phyloP scores from a whole-genome alignment of 1,140 invertebrate species.

The Zelostemma sp. region DNA sequence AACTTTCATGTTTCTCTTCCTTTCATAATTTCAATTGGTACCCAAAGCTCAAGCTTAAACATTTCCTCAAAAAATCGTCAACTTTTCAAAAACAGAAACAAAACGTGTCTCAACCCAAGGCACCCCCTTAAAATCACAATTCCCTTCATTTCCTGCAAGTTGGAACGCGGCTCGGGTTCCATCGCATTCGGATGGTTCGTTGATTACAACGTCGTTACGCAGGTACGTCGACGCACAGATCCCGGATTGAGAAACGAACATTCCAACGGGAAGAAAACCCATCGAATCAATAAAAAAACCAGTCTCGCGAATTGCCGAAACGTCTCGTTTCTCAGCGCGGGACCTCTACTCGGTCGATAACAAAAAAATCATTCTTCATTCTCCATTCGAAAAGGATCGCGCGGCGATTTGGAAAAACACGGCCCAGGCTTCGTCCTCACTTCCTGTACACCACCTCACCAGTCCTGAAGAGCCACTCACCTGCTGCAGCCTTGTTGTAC shows the following conservation, averaged over 20 bases:
- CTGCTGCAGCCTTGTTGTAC: conserved; percentile 47
- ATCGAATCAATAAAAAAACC: not conserved
- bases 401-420: conserved; percentile 34
- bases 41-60: too few species aligned
- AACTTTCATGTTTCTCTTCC: too few species aligned
- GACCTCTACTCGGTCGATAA: not conserved
- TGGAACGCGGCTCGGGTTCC: conserved; percentile 42
- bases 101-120: too few species aligned
- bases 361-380: not conserved
- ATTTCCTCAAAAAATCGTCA: too few species aligned
- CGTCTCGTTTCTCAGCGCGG: too few species aligned
- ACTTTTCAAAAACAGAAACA: too few species aligned
- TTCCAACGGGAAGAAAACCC: not conserved
- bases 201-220: conserved; percentile 2
- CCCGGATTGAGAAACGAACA: not conserved
- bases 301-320: too few species aligned
- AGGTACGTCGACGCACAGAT: not conserved
- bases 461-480: conserved; percentile 65
- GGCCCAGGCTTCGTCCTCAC: conserved; percentile 45
- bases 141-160: conserved; percentile 26
- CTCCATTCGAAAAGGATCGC: not conserved
- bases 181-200: not conserved
- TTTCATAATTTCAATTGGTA: too few species aligned
- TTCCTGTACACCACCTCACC: conserved; percentile 55
- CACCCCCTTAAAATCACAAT: too few species aligned